A percentile compares a stretch with the other conserved stretches of the same genome.
These are phyloP conservation scores for Mormyrus hasselquistii DNA, from an alignment of 2,797 vertebrate genomes.

Conservation along the genomic window DNA sequence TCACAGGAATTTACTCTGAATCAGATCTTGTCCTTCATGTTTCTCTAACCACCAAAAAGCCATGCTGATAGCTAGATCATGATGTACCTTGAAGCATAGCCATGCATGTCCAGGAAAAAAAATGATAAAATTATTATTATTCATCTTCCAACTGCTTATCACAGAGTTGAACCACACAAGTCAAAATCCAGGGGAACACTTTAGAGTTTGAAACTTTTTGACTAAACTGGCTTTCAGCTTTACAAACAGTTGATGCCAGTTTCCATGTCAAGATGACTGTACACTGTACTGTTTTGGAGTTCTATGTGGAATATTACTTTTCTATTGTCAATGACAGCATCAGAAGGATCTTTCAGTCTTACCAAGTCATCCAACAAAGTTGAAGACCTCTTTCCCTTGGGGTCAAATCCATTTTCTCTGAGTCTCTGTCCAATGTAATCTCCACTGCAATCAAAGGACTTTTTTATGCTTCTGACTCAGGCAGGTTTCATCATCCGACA, in stretches of 20 bases:
- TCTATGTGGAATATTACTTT: not conserved
- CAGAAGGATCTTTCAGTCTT: conserved; percentile 34
- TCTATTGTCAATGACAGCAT: not conserved
- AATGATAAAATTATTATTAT: not conserved
- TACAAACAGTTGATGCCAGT: not conserved
- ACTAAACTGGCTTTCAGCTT: not conserved
- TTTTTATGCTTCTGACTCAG: not conserved
- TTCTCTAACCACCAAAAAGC: conserved; percentile 68
- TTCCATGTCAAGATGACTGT: not conserved
- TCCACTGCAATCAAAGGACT: conserved; percentile 47
- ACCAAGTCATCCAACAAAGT: conserved; percentile 77
- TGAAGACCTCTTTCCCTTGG: conserved; percentile 63
- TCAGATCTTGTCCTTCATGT: conserved; percentile 44
- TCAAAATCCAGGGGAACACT: not conserved
- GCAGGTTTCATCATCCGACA: not conserved
- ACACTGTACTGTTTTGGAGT: not conserved
- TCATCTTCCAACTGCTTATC: not conserved
- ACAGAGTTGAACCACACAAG: not conserved
- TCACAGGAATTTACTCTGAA: conserved; percentile 50
- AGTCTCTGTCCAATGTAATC: conserved; percentile 77
- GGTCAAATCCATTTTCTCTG: conserved; percentile 75
- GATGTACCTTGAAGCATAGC: conserved; percentile 65
- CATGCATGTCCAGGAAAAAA: not conserved
- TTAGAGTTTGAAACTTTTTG: not conserved
- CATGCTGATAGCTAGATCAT: conserved; percentile 68